Evolutionary conservation across 1,140 invertebrate species (phyloP), one percentile per base, ranked within the genome.

Genomic region (Pogonomyrmex californicus): DNA sequence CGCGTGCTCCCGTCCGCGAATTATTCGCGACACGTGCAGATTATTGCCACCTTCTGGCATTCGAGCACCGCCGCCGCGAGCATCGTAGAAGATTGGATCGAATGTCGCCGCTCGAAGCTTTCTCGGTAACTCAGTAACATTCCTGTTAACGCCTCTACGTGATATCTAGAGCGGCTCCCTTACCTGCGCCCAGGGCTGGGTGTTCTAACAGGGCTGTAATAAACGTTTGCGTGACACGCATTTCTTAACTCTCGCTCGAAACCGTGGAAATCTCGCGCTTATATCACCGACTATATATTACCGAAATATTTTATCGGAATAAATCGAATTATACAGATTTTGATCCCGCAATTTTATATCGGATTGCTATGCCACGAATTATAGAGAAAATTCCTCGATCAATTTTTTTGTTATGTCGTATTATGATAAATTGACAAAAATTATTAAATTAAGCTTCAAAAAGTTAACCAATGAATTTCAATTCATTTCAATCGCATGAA

Each of bases 21-120:
- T 87, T 91, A 89, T 91, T 88, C 73, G 73, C 88, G 88, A 92
- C 91, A 91, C 91, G 87, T 91, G 91, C 91, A 91, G 91, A 90
- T 92, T 91, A 88, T 88, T 83, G 76, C 88, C 88, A 91, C 87
- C 90, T 87, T 88, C 89, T 87, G 63, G 86, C 77, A 78, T 78
- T 83, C 68, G 60, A 73, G 68, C 51, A 49, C 63, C 36, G 65
- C 51, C 51, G 58, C 58, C 41, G 36, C 44, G 23, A 62, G 44
- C 63, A 82, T 63, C 81, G 77, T 85, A 63, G 88, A 44, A 91
- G 90, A 87, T 91, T 90, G 90, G 91, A 92, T 92, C 90, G 91
- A 91, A 91, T 92, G 85, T 91, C 91, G 82, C 87, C 60, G 85
- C 23, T 23, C 70, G 75, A 87, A 66, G 91, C 91, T 82, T 92